Percentiles rank a stretch among this genome's conserved stretches.
phyloP scores from a whole-genome alignment of 2,888 invertebrate genomes.

The Andrena haemorrhoa region DNA sequence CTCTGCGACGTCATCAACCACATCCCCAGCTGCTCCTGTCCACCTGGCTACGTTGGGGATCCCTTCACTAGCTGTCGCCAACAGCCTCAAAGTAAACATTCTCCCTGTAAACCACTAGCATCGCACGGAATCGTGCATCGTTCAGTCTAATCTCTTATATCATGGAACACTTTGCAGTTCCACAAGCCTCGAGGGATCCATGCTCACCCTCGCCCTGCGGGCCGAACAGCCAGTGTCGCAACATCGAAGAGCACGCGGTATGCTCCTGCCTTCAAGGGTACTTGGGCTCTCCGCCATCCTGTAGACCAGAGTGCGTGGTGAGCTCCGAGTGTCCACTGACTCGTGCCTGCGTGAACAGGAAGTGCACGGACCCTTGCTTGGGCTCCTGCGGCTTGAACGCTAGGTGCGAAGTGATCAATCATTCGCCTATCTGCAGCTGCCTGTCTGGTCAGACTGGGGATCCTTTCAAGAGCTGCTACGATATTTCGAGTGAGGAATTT shows the following conservation, averaged over 20 bases:
- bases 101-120: neutral
- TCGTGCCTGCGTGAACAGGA: slow-evolving; percentile 90
- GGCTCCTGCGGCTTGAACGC: slow-evolving; percentile 86
- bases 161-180: slow-evolving; percentile 41
- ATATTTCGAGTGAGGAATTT: slow-evolving; percentile 84
- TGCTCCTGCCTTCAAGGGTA: slow-evolving; percentile 85
- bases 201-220: slow-evolving; percentile 84
- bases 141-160: neutral
- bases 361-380: slow-evolving; percentile 88
- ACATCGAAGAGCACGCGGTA: slow-evolving; percentile 82
- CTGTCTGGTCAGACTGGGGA: slow-evolving; percentile 87
- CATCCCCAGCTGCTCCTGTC: slow-evolving; percentile 87
- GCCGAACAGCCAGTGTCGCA: slow-evolving; percentile 84
- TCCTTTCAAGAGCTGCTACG: slow-evolving; percentile 91
- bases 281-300: slow-evolving; percentile 85
- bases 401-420: slow-evolving; percentile 86
- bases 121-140: neutral
- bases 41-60: slow-evolving; percentile 83
- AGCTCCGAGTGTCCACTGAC: slow-evolving; percentile 85
- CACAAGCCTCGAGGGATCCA: slow-evolving; percentile 75
- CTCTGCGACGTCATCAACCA: slow-evolving; percentile 92
- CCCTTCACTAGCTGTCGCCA: slow-evolving; percentile 84
- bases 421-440: slow-evolving; percentile 86
- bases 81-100: slow-evolving; percentile 68
- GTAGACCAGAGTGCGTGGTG: slow-evolving; percentile 84